Percentiles rank a stretch among this genome's conserved stretches.
These are phyloP conservation scores for Drosophila azteca DNA, from an alignment of 1,140 invertebrate species.

Conservation along the genomic window DNA sequence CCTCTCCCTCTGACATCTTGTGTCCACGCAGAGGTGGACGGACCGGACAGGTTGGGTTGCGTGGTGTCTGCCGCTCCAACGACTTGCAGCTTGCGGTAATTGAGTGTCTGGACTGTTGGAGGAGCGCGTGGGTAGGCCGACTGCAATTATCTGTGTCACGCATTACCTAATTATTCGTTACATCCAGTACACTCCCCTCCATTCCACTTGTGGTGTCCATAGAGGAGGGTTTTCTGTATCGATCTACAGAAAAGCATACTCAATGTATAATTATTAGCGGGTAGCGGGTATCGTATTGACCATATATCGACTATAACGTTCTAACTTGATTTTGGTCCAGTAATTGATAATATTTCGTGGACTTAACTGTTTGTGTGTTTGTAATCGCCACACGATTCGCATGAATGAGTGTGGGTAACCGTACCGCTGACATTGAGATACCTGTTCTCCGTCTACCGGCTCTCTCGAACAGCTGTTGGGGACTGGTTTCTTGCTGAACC, in stretches of 20 bases:
- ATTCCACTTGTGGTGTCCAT: background rate
- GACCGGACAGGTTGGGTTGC: slow-evolving; percentile 39
- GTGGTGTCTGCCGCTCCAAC: slow-evolving; percentile 38
- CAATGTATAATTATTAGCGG: too few relatives aligned
- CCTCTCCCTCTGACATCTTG: slow-evolving; percentile 42
- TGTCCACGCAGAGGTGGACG: slow-evolving; percentile 40
- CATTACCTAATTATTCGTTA: slow-evolving; percentile 54
- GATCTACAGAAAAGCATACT: too few relatives aligned
- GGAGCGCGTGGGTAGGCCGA: slow-evolving; percentile 37
- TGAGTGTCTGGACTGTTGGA: slow-evolving; percentile 20
- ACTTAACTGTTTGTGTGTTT: slow-evolving; percentile 35
- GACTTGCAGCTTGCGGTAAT: slow-evolving; percentile 31
- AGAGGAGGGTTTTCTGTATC: too few relatives aligned
- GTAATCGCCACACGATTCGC: slow-evolving; percentile 44
- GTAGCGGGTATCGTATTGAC: too few relatives aligned
- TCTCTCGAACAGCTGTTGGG: slow-evolving; percentile 62
- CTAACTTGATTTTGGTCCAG: slow-evolving; percentile 7
- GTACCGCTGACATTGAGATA: slow-evolving; percentile 56
- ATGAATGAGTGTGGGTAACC: slow-evolving; percentile 59
- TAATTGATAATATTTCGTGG: slow-evolving; percentile 31
- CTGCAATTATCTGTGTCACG: slow-evolving; percentile 49
- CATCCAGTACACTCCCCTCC: too few relatives aligned
- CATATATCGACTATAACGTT: too few relatives aligned
- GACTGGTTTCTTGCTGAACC: slow-evolving; percentile 58
- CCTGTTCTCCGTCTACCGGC: slow-evolving; percentile 33